These are phyloP conservation scores for Drosophila sturtevanti DNA, from an alignment of 1,140 invertebrate genomes.

Conservation along the genomic window DNA sequence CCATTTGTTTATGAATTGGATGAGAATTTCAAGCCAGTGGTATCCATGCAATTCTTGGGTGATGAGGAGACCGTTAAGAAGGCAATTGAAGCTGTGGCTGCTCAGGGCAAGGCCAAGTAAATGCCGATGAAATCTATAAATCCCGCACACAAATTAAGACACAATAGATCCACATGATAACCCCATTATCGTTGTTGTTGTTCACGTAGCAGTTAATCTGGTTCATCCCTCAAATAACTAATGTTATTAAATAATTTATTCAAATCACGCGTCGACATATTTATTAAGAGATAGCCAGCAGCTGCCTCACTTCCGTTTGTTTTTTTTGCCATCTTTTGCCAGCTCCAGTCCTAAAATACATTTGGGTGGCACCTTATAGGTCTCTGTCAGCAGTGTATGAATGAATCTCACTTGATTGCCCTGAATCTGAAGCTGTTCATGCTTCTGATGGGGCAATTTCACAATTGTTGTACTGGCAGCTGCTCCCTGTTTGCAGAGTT, in stretches of 20 bases:
- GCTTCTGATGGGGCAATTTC: constrained; percentile 89
- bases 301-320: constrained; percentile 55
- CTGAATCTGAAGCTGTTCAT: constrained; percentile 92
- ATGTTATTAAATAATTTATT: constrained; percentile 78
- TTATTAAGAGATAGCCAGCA: not conserved
- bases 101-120: constrained; percentile 91
- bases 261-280: constrained; percentile 31
- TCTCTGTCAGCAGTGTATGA: constrained; percentile 88
- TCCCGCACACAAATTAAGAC: constrained; percentile 28
- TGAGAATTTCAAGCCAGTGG: constrained; percentile 93
- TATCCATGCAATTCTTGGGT: constrained; percentile 95
- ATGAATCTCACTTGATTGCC: constrained; percentile 94
- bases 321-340: constrained; percentile 86
- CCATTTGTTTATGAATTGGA: constrained; percentile 97
- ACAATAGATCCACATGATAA: constrained; percentile 30
- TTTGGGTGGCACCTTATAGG: constrained; percentile 87
- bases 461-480: constrained; percentile 93
- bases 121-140: constrained; percentile 39
- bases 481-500: constrained; percentile 91
- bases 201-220: constrained; percentile 60
- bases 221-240: constrained; percentile 45
- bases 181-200: constrained; percentile 59
- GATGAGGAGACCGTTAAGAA: constrained; percentile 96
- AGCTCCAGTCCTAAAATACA: constrained; percentile 87
- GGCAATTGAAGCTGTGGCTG: constrained; percentile 95